phyloP scores from a whole-genome alignment of 2,888 invertebrate species.

The Andrena haemorrhoa region DNA sequence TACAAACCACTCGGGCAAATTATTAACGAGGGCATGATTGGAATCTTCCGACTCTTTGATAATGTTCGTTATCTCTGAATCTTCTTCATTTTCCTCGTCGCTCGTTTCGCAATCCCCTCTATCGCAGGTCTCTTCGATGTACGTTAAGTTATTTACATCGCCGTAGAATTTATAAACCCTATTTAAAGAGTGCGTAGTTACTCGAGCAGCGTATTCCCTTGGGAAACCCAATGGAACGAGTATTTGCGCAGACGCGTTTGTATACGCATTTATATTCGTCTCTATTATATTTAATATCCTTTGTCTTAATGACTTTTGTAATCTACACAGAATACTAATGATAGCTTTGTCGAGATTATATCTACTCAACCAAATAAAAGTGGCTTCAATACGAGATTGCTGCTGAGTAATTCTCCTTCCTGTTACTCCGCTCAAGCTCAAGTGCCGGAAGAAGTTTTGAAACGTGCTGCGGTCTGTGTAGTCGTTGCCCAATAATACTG shows the following conservation, averaged over 20 bases:
- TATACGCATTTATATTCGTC: conserved; percentile 89
- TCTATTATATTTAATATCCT: conserved; percentile 87
- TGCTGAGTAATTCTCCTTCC: conserved; percentile 86
- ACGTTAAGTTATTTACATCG: conserved; percentile 65
- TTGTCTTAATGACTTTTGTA: conserved; percentile 87
- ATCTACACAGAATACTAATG: conserved; percentile 88
- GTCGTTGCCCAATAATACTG: conserved; percentile 95
- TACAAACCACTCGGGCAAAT: conserved; percentile 87
- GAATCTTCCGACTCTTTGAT: background rate
- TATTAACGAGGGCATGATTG: conserved; percentile 41
- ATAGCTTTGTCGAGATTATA: conserved; percentile 90
- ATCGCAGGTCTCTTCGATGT: conserved; percentile 49
- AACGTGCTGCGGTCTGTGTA: conserved; percentile 90
- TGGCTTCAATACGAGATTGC: conserved; percentile 89
- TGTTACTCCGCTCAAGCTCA: conserved; percentile 86
- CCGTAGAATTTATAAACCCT: conserved; percentile 73
- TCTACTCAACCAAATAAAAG: conserved; percentile 91
- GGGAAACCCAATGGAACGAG: conserved; percentile 86
- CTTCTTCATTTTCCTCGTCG: conserved; percentile 73
- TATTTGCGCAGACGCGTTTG: conserved; percentile 87
- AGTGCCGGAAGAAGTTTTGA: conserved; percentile 89
- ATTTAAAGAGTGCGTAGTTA: conserved; percentile 31
- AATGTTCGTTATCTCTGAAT: conserved; percentile 51
- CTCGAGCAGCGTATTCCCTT: conserved; percentile 51
- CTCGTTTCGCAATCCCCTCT: conserved; percentile 50